Base-by-base conservation (phyloP, 1,140 invertebrate genomes). In the Zaprionus lachaisei region DNA sequence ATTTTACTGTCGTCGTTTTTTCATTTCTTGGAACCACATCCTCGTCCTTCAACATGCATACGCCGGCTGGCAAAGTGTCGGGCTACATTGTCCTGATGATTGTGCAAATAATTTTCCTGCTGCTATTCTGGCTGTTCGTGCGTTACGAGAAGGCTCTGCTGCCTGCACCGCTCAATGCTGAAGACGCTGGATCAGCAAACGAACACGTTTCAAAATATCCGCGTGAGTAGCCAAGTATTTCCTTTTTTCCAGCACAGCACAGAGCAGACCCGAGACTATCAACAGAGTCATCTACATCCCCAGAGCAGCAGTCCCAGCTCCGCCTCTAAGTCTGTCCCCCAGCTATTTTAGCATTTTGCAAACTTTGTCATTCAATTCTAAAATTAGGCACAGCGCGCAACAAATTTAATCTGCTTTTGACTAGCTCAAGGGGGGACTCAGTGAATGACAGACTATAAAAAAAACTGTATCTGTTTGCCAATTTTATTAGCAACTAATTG, bases 21-120 rank as follows among this genome's bases (percentile, higher is more conserved):
- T 56, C 34, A 41, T 58, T 24, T 41, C 38, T 22, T 24, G 9
- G 5, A 14, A 61, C 54, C 41, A 47, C 41, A 62, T 28, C 65
- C 31, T 12, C n/a, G 9, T 34, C 9, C 31, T 31, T n/a, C 26
- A 79, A 69, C 66, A 93, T 93, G 92, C 92, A 93, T 87, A 86
- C 91, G 65, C 75, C 90, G 66, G 77, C 70, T 58, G 51, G 71
- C 55, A 90, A 91, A 79, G 85, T 91, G 68, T 90, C 91, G 77
- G 92, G 92, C 67, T 93, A 89, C 70, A 65, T 92, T 66, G 78
- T 71, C 80, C 87, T 93, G 72, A 80, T 93, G 77, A 86, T 84
- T 90, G 86, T 93, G 83, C 92, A 93, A 93, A 91, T 93, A 79
- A 81, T 92, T 75, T 90, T 93, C 63, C 76, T 93, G 66, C 77